Conservation (phyloP, 2,888 invertebrate species). For the Caenorhabditis afra region DNA sequence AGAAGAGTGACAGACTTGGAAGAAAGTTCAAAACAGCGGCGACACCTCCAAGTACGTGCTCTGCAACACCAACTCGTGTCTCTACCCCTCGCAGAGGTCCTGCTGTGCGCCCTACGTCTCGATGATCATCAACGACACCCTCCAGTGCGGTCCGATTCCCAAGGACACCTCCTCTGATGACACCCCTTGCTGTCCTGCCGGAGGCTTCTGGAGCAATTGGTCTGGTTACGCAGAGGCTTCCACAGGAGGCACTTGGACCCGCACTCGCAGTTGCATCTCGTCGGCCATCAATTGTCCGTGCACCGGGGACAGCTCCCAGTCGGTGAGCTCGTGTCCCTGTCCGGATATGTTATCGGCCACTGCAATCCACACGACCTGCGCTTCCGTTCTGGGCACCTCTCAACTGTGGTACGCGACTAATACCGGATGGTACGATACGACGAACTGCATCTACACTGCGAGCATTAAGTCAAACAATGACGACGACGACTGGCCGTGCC, state of each 20-base stretch:
- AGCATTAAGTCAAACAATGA: no score
- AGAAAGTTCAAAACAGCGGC: no score
- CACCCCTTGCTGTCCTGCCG: constrained; percentile 31
- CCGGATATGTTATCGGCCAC: no score
- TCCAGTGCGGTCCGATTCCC: constrained; percentile 30
- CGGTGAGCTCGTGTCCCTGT: constrained; percentile 13
- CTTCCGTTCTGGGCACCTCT: no score
- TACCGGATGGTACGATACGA: background rate
- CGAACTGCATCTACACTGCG: no score
- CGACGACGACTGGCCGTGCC: no score
- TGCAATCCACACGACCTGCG: no score
- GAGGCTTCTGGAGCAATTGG: constrained; percentile 24
- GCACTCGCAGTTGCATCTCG: constrained; percentile 15
- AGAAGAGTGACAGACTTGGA: no score
- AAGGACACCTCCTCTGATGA: background rate
- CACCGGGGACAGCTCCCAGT: background rate
- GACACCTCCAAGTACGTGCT: background rate
- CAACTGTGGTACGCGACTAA: background rate
- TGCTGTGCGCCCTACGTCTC: constrained; percentile 33
- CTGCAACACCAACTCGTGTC: constrained; percentile 29
- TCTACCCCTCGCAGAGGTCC: constrained; percentile 16
- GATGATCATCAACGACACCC: constrained; percentile 16
- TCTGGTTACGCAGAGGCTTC: constrained; percentile 6
- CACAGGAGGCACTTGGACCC: background rate
- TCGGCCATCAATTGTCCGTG: constrained; percentile 11